Base-by-base conservation (phyloP, 2,797 vertebrate genomes). In the Epinephelus malabaricus region DNA sequence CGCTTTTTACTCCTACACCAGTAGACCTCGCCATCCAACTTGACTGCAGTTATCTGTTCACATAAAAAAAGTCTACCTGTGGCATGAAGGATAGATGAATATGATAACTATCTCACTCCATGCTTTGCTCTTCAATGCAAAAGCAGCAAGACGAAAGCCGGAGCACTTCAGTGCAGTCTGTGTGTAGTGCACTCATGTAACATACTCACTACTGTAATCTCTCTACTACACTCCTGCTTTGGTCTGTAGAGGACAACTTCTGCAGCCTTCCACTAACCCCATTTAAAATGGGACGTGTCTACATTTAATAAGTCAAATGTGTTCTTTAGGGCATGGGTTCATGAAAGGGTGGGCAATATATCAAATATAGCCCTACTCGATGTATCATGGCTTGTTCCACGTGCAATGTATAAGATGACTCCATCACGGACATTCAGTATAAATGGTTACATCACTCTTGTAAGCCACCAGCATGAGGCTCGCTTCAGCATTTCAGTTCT, bases 1-100 rank as follows among this genome's bases (percentile, higher is more conserved):
- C 7, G 0, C 6, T 73, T 85, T 84, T 58, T 12, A n/a, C 83
- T 90, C 76, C 71, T 53, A 76, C 81, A 78, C 45, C 10, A 2
- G 54, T 11, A 21, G 47, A 75, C 70, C 23, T 64, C 6, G 5
- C 58, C 30, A 3, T 46, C 34, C 66, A 71, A 69, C 73, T 75
- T 47, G 46, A 83, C 73, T 66, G 49, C 65, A 64, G 54, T 69
- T 74, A 73, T 86, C 30, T 55, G 17, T 69, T 82, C 23, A 18
- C 30, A 76, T 59, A 67, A 61, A 73, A 80, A 43, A 43, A 45
- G 58, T 68, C 73, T 68, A 65, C 60, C 67, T 78, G 73, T 55
- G 6, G 23, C 46, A 15, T 19, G 25, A 46, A 73, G 53, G 34
- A 69, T 54, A 15, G 55, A 73, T 71, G 47, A 56, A 68, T 62